Base-by-base conservation (phyloP, 2,797 vertebrate genomes). In the Orientallactaga sibirica region DNA sequence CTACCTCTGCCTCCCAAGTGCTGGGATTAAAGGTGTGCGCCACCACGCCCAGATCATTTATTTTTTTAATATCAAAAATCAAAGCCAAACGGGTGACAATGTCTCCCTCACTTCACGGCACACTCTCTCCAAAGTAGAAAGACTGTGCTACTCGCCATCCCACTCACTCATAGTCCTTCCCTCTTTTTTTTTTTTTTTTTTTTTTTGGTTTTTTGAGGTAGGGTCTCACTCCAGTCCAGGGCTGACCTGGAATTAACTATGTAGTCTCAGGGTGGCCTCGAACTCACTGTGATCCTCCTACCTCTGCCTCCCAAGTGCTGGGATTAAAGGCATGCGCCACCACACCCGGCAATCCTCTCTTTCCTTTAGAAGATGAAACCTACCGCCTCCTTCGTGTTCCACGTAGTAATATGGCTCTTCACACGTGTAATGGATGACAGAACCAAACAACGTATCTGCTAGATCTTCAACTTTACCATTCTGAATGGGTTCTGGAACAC, bases 331-430 rank as follows among this genome's bases (percentile, higher is more conserved):
- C 33, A 2, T 2, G 2, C 2, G 33, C 33, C 33, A 37, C 33
- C 33, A 37, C 33, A 2, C 33, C 33, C 2, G 33, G 33, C 33
- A 37, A 37, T 37, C 33, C 33, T 37, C 19, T 66, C 70, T 91
- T 84, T 37, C 48, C 48, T 86, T 81, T 10, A 15, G 52, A 2
- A 67, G 70, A 87, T 92, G 86, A 64, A 74, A 95, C 97, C 92
- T 96, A 98, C 98, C 98, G 0, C 94, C 81, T 20, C 70, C 96
- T 74, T 97, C 92, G 97, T 88, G 98, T 10, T 98, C 92, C 88
- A 99, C 97, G 70, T 97, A 96, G 88, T 99, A 99, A 97, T 98
- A 99, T 2, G 98, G 94, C 75, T 98, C 98, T 41, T 94, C 96
- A 94, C 99, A 99, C 2, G 90, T 66, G 43, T 99, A 99, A 18